These are phyloP conservation scores for Calypte anna DNA, from an alignment of 2,113 vertebrate species.

Conservation along the genomic window DNA sequence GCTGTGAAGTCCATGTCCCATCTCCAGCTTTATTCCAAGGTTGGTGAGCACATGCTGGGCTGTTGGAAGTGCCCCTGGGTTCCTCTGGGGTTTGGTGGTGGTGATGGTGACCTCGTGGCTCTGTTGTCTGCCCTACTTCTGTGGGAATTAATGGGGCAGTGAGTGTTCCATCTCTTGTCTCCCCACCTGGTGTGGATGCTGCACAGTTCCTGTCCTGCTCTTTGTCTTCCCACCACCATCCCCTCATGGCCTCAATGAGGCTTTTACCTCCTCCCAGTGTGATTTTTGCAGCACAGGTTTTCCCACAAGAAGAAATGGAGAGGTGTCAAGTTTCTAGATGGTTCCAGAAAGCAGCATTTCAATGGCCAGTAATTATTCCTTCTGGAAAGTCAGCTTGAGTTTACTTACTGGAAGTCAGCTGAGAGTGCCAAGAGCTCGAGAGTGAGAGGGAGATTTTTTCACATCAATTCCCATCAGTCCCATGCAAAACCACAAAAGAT, in stretches of 20 bases:
- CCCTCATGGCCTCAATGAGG: background rate
- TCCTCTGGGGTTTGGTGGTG: background rate
- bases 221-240: background rate
- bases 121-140: background rate
- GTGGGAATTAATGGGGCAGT: background rate
- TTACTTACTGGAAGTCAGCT: background rate
- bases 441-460: background rate
- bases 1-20: background rate
- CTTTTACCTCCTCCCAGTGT: background rate
- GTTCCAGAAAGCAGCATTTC: background rate
- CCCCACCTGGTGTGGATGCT: background rate
- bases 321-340: background rate
- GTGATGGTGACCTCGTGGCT: background rate
- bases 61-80: background rate
- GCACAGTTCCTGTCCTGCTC: background rate
- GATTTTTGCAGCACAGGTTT: accelerated
- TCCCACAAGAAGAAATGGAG: background rate
- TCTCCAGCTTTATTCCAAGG: background rate
- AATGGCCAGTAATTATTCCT: background rate
- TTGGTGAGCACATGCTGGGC: background rate
- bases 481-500: background rate
- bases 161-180: background rate
- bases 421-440: background rate
- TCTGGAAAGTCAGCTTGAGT: background rate
- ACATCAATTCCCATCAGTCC: background rate